phyloP scores from a whole-genome alignment of 1,140 invertebrate species.

The Heliconius eleuchia region DNA sequence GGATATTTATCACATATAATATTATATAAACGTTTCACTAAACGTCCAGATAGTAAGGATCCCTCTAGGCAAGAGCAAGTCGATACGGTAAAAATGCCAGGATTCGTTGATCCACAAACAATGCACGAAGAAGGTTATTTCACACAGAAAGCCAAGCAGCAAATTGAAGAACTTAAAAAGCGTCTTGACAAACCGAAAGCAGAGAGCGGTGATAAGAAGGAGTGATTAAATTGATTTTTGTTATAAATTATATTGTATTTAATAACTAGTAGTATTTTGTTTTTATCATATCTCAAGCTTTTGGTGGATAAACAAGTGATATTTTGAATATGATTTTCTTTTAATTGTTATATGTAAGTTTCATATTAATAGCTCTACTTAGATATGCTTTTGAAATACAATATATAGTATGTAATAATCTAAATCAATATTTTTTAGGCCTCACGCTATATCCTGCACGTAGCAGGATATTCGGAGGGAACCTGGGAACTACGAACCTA shows the following conservation, averaged over 20 bases:
- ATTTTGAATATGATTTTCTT: too few species aligned
- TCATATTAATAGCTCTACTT: too few species aligned
- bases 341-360: too few species aligned
- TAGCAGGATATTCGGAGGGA: too few species aligned
- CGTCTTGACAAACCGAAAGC: constrained; percentile 27
- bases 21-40: neutral
- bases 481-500: too few species aligned
- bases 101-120: constrained; percentile 38
- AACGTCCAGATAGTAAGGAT: constrained; percentile 17
- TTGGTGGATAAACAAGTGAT: too few species aligned
- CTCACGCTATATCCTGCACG: too few species aligned
- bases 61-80: constrained; percentile 28
- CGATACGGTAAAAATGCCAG: constrained; percentile 40
- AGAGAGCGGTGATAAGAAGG: constrained; percentile 29
- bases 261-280: neutral
- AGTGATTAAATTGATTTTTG: neutral
- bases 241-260: neutral
- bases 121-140: constrained; percentile 47
- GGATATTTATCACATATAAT: neutral
- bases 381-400: too few species aligned
- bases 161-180: constrained; percentile 48
- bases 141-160: constrained; percentile 43
- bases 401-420: too few species aligned
- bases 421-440: too few species aligned
- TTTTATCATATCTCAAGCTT: neutral